Evolutionary conservation across 53 echinoderm and acorn worm genomes (phyloP).

Genomic region (Echinarachnius parma): DNA sequence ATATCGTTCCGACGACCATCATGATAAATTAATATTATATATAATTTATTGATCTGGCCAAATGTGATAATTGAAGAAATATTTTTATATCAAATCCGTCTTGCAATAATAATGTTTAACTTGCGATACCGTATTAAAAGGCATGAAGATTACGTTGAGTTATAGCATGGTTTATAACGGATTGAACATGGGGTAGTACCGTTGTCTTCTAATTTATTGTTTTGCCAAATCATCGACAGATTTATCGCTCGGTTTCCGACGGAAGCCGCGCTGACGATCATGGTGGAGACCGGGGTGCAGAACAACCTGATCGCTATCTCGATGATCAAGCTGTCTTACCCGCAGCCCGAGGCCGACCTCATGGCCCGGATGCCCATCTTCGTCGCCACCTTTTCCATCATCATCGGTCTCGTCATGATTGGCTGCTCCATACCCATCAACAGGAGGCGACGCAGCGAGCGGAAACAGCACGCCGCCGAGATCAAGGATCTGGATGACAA

Average conservation of each 20-base stretch:
- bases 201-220: no score
- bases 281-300: conserved; percentile 89
- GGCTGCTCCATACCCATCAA: conserved; percentile 64
- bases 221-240: no score
- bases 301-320: conserved; percentile 93
- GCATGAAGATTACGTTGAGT: no score
- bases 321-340: conserved; percentile 86
- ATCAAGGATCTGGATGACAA: conserved; percentile 41
- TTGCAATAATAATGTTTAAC: no score
- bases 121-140: no score
- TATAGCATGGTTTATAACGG: no score
- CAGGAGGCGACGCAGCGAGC: conserved; percentile 34
- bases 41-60: no score
- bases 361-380: conserved; percentile 89
- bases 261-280: conserved; percentile 71
- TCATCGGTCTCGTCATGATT: conserved; percentile 79
- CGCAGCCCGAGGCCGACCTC: conserved; percentile 87
- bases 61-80: no score
- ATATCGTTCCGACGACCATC: no score
- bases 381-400: conserved; percentile 73
- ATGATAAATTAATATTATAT: no score
- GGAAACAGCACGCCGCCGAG: conserved; percentile 45
- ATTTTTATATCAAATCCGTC: no score
- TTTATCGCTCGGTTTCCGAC: conserved; percentile 60
- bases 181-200: no score